Evolutionary conservation across 2,888 invertebrate species (phyloP).

Genomic region (Trachelus troglodyta): DNA sequence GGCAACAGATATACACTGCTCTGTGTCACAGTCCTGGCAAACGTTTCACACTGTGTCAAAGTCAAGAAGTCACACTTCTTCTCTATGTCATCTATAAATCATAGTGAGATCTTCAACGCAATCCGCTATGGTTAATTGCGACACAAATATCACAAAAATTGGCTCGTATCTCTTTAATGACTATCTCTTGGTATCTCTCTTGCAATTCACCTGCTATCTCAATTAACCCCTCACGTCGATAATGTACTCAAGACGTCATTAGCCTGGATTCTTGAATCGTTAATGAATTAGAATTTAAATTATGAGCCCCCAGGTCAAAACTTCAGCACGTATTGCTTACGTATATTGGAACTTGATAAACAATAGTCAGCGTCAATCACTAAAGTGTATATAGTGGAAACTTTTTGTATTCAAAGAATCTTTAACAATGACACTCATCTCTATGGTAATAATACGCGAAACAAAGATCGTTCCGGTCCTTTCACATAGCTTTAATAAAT

Average conservation of each 20-base stretch:
- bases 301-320: background rate
- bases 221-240: background rate
- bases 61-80: background rate
- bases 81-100: background rate
- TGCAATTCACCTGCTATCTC: background rate
- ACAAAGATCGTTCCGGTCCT: background rate
- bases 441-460: background rate
- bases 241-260: background rate
- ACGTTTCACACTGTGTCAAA: background rate
- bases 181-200: background rate
- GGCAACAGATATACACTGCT: background rate
- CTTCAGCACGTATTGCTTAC: background rate
- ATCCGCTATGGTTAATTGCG: background rate
- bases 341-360: background rate
- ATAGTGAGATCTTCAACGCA: background rate
- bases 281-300: background rate
- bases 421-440: background rate
- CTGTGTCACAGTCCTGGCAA: background rate
- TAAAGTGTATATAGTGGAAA: background rate
- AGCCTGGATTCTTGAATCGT: background rate
- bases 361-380: background rate
- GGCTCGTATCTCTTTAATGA: background rate
- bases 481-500: background rate
- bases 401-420: background rate
- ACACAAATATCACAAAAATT: background rate